Evolutionary conservation across 2,797 vertebrate genomes (phyloP).

Genomic region (Spinibarbus caldwelli): DNA sequence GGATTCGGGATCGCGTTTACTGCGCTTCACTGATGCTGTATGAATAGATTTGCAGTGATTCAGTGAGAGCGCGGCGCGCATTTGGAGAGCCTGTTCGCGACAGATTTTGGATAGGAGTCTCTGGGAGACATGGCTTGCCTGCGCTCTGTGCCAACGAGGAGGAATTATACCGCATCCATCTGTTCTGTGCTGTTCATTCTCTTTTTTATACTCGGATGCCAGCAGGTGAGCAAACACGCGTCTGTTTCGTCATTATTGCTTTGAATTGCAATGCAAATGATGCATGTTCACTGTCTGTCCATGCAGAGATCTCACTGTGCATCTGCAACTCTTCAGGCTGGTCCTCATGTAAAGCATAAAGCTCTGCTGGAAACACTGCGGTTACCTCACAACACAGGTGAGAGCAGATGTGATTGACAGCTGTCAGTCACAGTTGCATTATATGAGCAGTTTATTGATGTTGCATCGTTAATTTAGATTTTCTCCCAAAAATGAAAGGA

Average conservation of each 20-base stretch:
- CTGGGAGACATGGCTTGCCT: conserved; percentile 67
- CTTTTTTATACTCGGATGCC: conserved; percentile 61
- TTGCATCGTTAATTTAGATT: background rate
- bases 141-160: conserved; percentile 55
- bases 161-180: conserved; percentile 40
- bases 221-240: conserved; percentile 70
- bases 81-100: conserved; percentile 29
- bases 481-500: background rate
- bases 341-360: conserved; percentile 32
- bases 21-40: conserved; percentile 1
- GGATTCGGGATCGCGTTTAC: background rate
- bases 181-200: conserved; percentile 60
- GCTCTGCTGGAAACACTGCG: conserved; percentile 71
- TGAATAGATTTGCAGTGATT: conserved; percentile 18
- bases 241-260: background rate
- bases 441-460: background rate
- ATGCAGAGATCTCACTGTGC: conserved; percentile 41
- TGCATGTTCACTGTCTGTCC: conserved; percentile 26
- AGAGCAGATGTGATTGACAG: conserved; percentile 33
- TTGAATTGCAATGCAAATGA: conserved; percentile 18
- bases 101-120: conserved; percentile 51
- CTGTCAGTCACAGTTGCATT: background rate
- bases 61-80: conserved; percentile 21
- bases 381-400: conserved; percentile 79
- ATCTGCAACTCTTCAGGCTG: conserved; percentile 43